Evolutionary conservation across 2,888 invertebrate genomes (phyloP).

Genomic region (Endotricha flammealis): DNA sequence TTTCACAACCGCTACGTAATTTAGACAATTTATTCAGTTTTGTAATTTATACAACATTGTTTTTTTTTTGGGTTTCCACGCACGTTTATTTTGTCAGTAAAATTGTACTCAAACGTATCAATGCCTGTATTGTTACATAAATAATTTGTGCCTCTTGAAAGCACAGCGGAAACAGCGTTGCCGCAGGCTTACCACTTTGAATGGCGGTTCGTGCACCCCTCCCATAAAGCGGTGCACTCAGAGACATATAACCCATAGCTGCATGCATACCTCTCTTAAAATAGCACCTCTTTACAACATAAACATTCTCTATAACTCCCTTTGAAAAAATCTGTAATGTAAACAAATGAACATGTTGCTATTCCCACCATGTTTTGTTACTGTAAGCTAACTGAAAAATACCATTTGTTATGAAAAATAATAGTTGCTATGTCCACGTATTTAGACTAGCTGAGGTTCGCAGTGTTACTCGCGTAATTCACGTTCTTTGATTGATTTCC

Average conservation of each 20-base stretch:
- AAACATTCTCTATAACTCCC: constrained; percentile 28
- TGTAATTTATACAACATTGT: constrained; percentile 3
- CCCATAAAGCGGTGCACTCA: constrained; percentile 60
- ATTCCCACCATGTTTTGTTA: too few relatives aligned
- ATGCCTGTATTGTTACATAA: constrained; percentile 20
- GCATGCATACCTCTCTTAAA: constrained; percentile 55
- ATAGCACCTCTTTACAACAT: constrained; percentile 43
- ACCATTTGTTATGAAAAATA: too few relatives aligned
- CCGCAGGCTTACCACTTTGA: constrained; percentile 42
- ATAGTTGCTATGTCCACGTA: too few relatives aligned
- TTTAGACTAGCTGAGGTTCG: too few relatives aligned
- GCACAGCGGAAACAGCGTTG: constrained; percentile 40
- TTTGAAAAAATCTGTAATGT: constrained; percentile 24
- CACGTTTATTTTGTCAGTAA: constrained; percentile 3
- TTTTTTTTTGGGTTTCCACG: constrained; percentile 1
- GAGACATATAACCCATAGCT: constrained; percentile 43
- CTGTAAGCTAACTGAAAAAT: too few relatives aligned
- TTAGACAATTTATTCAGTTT: too few relatives aligned
- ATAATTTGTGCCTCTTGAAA: constrained; percentile 31
- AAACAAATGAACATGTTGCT: constrained; percentile 5
- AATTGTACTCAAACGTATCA: constrained; percentile 11
- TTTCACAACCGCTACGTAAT: too few relatives aligned
- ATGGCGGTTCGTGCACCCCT: constrained; percentile 53
- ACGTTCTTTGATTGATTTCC: too few relatives aligned
- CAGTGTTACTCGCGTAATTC: too few relatives aligned